These are phyloP conservation scores for Hozukius guyotensis DNA, from an alignment of 2,797 vertebrate species.

Conservation along the genomic window DNA sequence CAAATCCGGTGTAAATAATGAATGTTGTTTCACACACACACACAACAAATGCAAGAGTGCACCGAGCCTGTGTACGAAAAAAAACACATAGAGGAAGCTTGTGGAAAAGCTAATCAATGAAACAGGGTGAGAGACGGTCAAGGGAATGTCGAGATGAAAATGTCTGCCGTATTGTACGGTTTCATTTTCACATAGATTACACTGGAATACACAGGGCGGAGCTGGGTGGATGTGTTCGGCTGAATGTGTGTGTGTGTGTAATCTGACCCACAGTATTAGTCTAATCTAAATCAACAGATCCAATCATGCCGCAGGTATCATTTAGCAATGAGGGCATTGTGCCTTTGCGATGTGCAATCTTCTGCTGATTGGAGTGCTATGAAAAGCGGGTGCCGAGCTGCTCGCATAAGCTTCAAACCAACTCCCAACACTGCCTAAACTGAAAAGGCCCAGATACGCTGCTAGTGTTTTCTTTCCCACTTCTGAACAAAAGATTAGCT, in stretches of 20 bases:
- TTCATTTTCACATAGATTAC: constrained; percentile 34
- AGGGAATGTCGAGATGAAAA: constrained; percentile 24
- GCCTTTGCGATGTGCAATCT: constrained; percentile 25
- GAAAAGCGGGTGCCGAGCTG: constrained; percentile 3
- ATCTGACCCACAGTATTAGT: constrained; percentile 27
- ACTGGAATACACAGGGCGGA: neutral
- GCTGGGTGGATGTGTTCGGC: neutral
- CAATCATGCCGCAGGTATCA: constrained; percentile 47
- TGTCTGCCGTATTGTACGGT: constrained; percentile 19
- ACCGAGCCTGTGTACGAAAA: neutral
- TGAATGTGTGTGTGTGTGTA: neutral
- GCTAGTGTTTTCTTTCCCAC: neutral
- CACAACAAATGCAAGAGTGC: constrained; percentile 7
- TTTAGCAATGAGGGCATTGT: constrained; percentile 21
- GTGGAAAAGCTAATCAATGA: constrained; percentile 20
- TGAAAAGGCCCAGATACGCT: neutral
- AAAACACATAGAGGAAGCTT: constrained; percentile 16
- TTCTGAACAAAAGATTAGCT: constrained; percentile 25
- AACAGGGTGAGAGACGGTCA: constrained; percentile 4
- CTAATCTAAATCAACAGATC: constrained; percentile 45
- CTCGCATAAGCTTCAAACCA: constrained; percentile 18
- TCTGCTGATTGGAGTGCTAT: constrained; percentile 23
- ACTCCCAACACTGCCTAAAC: neutral
- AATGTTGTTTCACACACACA: constrained; percentile 19
- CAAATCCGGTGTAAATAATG: constrained; percentile 55